Evolutionary conservation across 2,797 vertebrate genomes (phyloP), one percentile per base, ranked within the genome.

Genomic region (Delichon dasypus): DNA sequence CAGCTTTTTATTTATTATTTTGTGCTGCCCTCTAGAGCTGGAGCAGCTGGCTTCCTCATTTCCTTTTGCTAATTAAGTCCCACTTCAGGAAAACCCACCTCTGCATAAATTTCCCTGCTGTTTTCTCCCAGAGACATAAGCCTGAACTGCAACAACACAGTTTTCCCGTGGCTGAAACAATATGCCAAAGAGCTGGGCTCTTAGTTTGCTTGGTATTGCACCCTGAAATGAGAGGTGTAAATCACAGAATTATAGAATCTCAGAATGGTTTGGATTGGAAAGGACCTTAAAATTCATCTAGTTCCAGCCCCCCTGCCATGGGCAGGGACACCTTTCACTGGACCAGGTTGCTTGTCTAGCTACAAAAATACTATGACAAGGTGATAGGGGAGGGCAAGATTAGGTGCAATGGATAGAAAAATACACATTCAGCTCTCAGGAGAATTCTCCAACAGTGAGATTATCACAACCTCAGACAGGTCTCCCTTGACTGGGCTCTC

Each of bases 11-110:
- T 97, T 93, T 75, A 89, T 95, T 93, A 96, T 78, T 97, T 95
- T 65, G 79, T 95, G 94, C 95, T 97, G 95, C 94, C 95, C 95
- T 93, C 96, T 97, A 95, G 89, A 90, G 95, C 87, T 91, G 48
- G 89, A 94, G 89, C 62, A 92, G 84, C 77, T 51, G 51, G 18
- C 78, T 90, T 84, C 26, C 68, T 47, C 38, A 9, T 11, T 76
- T 76, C 27, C 42, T 74, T 88, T 67, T 19, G 25, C 72, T 86
- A 78, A 72, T 78, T 55, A 66, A 78, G 25, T 36, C 30, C 51
- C 42, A 25, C 40, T 66, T 36, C 30, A 60, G 54, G 65, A 92
- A 89, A 88, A 51, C 13, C 21, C 10, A 4, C 38, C 23, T 82
- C 65, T 48, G 23, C n/a, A 18, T 2, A 29, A 42, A 54, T 72